Evolutionary conservation across 2,888 invertebrate genomes (phyloP).

Genomic region (Lepidonotus clava): DNA sequence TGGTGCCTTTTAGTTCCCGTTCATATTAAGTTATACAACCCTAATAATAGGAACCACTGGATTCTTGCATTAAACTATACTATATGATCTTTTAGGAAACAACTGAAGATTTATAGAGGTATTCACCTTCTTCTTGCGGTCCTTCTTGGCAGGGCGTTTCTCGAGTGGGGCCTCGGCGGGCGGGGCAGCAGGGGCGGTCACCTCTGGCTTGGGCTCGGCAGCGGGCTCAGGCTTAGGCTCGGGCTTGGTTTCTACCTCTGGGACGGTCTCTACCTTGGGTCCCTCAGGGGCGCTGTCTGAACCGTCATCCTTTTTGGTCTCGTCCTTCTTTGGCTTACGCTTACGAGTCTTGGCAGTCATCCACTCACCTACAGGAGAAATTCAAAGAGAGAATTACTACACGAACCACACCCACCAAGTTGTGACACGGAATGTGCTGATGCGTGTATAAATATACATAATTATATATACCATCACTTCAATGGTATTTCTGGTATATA

Average conservation of each 20-base stretch:
- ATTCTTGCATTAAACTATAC: too few species aligned
- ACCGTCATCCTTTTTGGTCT: constrained; percentile 29
- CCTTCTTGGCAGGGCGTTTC: constrained; percentile 34
- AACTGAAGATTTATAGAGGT: too few species aligned
- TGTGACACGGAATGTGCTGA: too few species aligned
- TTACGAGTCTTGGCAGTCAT: constrained; percentile 26
- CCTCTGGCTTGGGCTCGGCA: constrained; percentile 21
- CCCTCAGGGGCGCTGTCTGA: constrained; percentile 40
- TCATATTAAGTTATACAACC: too few species aligned
- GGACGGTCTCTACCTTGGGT: background rate
- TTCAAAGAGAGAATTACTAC: too few species aligned
- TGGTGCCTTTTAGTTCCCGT: too few species aligned
- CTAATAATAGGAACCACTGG: too few species aligned
- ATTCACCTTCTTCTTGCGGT: constrained; percentile 51
- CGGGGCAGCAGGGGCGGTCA: background rate
- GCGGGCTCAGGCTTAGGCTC: background rate
- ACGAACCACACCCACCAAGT: too few species aligned
- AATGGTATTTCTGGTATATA: too few species aligned
- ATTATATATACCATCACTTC: too few species aligned
- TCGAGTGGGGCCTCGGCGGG: constrained; percentile 8
- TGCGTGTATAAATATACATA: too few species aligned
- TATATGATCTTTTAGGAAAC: too few species aligned
- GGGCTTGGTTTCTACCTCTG: background rate
- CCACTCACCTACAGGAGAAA: constrained; percentile 52
- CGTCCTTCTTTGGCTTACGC: constrained; percentile 49